Evolutionary conservation across 2,888 invertebrate species (phyloP), one percentile per base, ranked within the genome.

Genomic region (Sphecodes monilicornis): DNA sequence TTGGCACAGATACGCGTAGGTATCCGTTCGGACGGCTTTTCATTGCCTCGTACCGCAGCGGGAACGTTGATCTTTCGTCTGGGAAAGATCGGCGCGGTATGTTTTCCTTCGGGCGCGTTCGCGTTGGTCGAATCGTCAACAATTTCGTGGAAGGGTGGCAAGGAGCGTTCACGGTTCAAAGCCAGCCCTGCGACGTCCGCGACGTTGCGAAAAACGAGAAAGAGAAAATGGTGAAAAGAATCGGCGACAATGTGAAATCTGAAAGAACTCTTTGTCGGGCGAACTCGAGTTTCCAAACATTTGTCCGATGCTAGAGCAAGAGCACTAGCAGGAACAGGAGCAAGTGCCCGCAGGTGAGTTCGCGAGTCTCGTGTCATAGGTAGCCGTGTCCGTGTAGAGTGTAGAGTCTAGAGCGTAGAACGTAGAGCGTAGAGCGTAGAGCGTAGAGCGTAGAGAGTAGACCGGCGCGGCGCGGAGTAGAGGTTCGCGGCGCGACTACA

Each of bases 321-420:
- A 26, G 11, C 54, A 36, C 76, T 8, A 29, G 32, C 64, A 36
- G 32, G 66, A 60, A 32, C 32, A 36, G 22, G 72, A 77, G 32
- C 71, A 72, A 41, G 68, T 41, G 82, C 77, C 29, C 82, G 73
- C 86, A 86, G 78, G 85, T 85, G 80, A 80, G 85, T 57, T n/a
- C 50, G n/a, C 3, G 50, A 10, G 50, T 74, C 74, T 36, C 64
- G 80, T 82, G 86, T 86, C 86, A 86, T 80, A 86, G 86, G 86
- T 86, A 80, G 77, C 82, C 66, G 78, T 64, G 82, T 86, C n/a
- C 80, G 77, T 86, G 75, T 74, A 76, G 46, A 60, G 29, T 11
- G 1, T 26, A 29, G n/a, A 26, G 60, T 29, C 10, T 54, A n/a
- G n/a, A 54, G 0, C n/a, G 46, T 46, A 36, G 36, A 36, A 36